A percentile compares a stretch with the other conserved stretches of the same genome.
Evolutionary conservation across 2,113 vertebrate species (phyloP).

Genomic region (Silurus asotus): DNA sequence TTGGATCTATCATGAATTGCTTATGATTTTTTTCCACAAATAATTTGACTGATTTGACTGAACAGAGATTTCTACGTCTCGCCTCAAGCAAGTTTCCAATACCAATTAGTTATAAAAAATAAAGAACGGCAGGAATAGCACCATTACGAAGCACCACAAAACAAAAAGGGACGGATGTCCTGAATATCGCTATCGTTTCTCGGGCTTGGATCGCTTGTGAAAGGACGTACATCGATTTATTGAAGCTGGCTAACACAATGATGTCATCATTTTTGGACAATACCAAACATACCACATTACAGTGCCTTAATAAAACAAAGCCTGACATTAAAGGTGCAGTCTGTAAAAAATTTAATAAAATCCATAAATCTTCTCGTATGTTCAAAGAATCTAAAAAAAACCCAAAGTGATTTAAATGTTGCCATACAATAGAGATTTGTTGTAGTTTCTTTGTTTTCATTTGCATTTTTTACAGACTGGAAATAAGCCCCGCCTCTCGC

Average conservation of each 20-base stretch:
- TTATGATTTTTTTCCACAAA: conserved; percentile 15
- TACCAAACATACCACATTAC: background rate
- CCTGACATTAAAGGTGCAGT: background rate
- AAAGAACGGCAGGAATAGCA: conserved; percentile 67
- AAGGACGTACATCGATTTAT: background rate
- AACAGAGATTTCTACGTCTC: conserved; percentile 35
- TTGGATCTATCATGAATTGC: conserved; percentile 26
- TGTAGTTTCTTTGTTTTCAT: background rate
- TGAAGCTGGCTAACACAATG: background rate
- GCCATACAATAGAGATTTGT: background rate
- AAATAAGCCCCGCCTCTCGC: background rate
- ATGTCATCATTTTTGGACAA: background rate
- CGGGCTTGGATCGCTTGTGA: background rate
- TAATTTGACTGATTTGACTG: conserved; percentile 32
- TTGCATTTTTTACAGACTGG: background rate
- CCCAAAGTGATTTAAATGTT: background rate
- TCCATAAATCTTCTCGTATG: background rate
- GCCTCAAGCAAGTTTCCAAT: conserved; percentile 38
- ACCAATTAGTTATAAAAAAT: conserved; percentile 22
- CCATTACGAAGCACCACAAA: conserved; percentile 69
- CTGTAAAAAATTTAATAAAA: background rate
- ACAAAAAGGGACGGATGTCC: conserved; percentile 32
- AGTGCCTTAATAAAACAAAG: background rate
- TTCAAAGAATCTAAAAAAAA: background rate
- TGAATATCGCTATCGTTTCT: conserved; percentile 21